Evolutionary conservation across 1,140 invertebrate species (phyloP), one percentile per base, ranked within the genome.

Genomic region (Leguminivora glycinivorella): DNA sequence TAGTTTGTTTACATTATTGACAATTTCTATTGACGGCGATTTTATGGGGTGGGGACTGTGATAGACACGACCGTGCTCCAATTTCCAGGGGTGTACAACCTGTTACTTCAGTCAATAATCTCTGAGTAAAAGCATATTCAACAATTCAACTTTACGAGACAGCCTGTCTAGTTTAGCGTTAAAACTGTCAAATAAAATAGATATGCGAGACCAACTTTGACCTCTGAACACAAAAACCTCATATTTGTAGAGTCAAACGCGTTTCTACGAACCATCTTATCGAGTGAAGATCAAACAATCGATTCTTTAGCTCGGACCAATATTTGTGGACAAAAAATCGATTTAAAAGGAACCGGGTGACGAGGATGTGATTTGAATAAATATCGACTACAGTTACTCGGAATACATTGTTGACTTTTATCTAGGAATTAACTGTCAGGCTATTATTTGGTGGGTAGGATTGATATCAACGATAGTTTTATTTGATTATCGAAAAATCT

Each of bases 241-340:
- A 63, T 63, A 63, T 63, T 63, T 63, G 24, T 26, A 26, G 25
- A 31, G 25, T 29, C 58, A 31, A 71, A 69, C 43, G 71, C 71
- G 17, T 68, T 77, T 79, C 75, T 77, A 25, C 75, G 79, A 79
- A 81, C 76, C 73, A 70, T 73, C 67, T 31, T 56, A 74, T 68
- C 69, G 76, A 80, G 76, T 75, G 75, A 47, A 75, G 71, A 80
- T 77, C 75, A 78, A 80, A 82, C 77, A 82, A 78, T 82, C 72
- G 67, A 70, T 75, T 77, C 63, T 70, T 78, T 76, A 72, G 74
- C 75, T 72, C 75, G 43, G 58, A 78, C 71, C 73, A 79, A 81
- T 81, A 78, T 83, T 83, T 76, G 77, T 75, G 52, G 73, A 74
- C 66, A 72, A 76, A 79, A 73, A 79, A 78, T 31, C 58, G 56